These are phyloP conservation scores for Bunonema sp. DNA, from an alignment of 2,888 invertebrate genomes.

Conservation along the genomic window DNA sequence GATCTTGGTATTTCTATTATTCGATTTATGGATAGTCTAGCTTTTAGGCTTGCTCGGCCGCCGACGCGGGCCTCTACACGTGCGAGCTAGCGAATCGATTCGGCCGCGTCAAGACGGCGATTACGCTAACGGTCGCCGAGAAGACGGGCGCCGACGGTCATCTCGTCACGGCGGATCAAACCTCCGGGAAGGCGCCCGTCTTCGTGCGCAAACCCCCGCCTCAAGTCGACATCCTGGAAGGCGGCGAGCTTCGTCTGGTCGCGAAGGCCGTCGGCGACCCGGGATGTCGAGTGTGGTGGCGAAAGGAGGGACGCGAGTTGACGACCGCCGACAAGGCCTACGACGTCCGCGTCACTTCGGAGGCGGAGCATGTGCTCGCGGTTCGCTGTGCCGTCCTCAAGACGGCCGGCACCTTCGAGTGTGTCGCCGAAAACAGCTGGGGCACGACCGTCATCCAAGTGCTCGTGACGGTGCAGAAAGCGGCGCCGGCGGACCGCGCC, in stretches of 20 bases:
- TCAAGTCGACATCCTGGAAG: constrained; percentile 23
- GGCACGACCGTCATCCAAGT: constrained; percentile 34
- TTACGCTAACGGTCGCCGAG: constrained; percentile 26
- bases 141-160: constrained; percentile 26
- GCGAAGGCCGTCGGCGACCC: constrained; percentile 26
- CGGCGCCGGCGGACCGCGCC: background rate
- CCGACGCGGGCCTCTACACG: constrained; percentile 35
- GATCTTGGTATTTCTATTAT: too few species aligned
- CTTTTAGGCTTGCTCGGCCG: constrained; percentile 12
- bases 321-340: constrained; percentile 6
- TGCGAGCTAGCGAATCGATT: constrained; percentile 3
- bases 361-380: constrained; percentile 23
- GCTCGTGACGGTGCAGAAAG: constrained; percentile 3
- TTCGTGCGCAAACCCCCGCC: constrained; percentile 12
- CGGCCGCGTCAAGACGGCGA: too few species aligned
- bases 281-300: constrained; percentile 28
- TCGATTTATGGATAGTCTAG: too few species aligned
- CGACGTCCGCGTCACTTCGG: constrained; percentile 15
- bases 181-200: constrained; percentile 1
- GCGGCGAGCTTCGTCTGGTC: constrained; percentile 19
- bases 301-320: constrained; percentile 32
- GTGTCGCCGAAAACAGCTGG: constrained; percentile 46
- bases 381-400: constrained; percentile 28
- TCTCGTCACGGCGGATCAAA: constrained; percentile 22
- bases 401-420: constrained; percentile 47